phyloP scores from a whole-genome alignment of 1,140 invertebrate genomes.

The Tetramorium parvispinum region DNA sequence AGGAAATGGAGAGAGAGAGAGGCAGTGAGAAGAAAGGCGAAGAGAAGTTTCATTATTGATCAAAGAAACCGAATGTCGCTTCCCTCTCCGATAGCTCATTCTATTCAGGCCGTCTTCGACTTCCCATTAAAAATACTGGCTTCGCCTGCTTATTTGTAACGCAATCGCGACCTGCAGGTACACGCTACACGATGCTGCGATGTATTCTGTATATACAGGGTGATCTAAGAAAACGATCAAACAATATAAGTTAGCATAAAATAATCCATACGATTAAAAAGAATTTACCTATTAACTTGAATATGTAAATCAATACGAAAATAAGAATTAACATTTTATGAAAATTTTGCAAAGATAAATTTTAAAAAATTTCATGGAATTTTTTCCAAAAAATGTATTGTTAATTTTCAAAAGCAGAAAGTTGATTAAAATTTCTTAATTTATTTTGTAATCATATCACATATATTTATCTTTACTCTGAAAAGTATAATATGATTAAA shows the following conservation, averaged over 20 bases:
- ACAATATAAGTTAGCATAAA: neutral
- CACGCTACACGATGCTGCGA: slow-evolving; percentile 33
- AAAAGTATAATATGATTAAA: neutral
- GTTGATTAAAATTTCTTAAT: neutral
- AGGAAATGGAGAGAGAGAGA: slow-evolving; percentile 31
- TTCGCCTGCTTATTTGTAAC: slow-evolving; percentile 62
- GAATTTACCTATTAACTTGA: neutral
- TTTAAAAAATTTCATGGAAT: neutral
- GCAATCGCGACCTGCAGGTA: slow-evolving; percentile 49
- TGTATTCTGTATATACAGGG: neutral
- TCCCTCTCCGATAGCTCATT: slow-evolving; percentile 71
- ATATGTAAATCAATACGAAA: neutral
- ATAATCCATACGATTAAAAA: neutral
- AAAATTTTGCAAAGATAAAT: neutral
- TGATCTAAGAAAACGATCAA: neutral
- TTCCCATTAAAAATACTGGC: slow-evolving; percentile 75
- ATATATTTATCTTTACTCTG: neutral
- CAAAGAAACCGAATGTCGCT: slow-evolving; percentile 77
- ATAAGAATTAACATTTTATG: neutral
- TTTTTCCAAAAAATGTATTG: neutral
- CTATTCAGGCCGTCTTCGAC: slow-evolving; percentile 74
- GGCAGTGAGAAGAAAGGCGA: slow-evolving; percentile 51
- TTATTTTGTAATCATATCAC: neutral
- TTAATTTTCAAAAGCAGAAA: neutral
- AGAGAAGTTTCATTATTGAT: slow-evolving; percentile 79